Percentiles rank a stretch among this genome's conserved stretches.
phyloP scores from a whole-genome alignment of 2,888 invertebrate species.

The Andricus curvator region DNA sequence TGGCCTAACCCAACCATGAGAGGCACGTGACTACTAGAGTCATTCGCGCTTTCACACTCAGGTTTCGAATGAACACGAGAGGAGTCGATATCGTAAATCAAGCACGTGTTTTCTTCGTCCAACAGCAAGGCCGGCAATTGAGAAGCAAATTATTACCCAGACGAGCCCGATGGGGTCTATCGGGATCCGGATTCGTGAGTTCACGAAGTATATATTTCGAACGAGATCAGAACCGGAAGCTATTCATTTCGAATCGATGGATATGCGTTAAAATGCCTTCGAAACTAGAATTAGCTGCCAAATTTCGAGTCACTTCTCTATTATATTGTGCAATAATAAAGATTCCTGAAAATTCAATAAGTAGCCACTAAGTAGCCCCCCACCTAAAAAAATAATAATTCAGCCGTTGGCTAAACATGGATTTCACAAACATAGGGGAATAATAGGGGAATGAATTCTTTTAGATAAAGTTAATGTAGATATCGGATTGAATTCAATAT shows the following conservation, averaged over 20 bases:
- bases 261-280: neutral
- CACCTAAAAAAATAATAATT: too few relatives aligned
- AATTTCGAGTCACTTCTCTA: neutral
- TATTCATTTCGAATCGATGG: neutral
- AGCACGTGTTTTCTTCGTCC: slow-evolving; percentile 19
- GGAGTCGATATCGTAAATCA: slow-evolving; percentile 26
- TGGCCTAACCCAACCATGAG: neutral
- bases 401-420: too few relatives aligned
- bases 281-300: neutral
- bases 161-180: slow-evolving; percentile 6
- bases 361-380: too few relatives aligned
- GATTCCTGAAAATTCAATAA: too few relatives aligned
- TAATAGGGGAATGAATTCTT: too few relatives aligned
- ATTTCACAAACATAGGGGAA: too few relatives aligned
- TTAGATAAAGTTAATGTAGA: too few relatives aligned
- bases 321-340: neutral
- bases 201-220: neutral
- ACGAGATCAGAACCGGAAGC: slow-evolving; percentile 6
- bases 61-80: slow-evolving; percentile 9
- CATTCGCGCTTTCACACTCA: slow-evolving; percentile 24
- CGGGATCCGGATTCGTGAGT: slow-evolving; percentile 6
- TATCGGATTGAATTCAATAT: too few relatives aligned
- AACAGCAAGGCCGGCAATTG: slow-evolving; percentile 9
- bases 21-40: slow-evolving; percentile 11
- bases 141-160: slow-evolving; percentile 30